Evolutionary conservation across 2,797 vertebrate genomes (phyloP).

Genomic region (Spizella passerina): DNA sequence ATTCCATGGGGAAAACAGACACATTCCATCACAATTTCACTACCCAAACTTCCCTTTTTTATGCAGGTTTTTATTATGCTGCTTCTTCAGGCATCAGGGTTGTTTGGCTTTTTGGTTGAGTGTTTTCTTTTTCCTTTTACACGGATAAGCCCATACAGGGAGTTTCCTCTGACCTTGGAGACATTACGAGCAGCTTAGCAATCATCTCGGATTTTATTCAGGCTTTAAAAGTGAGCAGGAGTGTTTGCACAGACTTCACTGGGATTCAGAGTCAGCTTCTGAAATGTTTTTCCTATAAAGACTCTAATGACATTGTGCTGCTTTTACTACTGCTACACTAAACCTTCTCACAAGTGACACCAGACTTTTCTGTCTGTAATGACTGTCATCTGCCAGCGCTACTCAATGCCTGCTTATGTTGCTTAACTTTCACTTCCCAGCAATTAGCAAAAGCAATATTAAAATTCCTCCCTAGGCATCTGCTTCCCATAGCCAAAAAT

Average conservation of each 20-base stretch:
- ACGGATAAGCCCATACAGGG: not conserved
- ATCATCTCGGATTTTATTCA: not conserved
- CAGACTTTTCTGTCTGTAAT: not conserved
- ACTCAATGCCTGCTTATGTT: not conserved
- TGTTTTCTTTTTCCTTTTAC: not conserved
- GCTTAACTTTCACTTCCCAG: not conserved
- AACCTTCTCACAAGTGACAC: not conserved
- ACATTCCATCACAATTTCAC: not conserved
- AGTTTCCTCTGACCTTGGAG: constrained; percentile 29
- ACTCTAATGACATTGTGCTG: not conserved
- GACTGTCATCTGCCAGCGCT: not conserved
- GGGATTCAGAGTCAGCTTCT: not conserved
- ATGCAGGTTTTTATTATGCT: not conserved
- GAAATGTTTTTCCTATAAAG: constrained; percentile 25
- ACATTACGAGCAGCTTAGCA: not conserved
- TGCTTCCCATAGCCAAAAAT: not conserved
- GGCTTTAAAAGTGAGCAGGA: constrained; percentile 1
- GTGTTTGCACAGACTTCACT: constrained; percentile 17
- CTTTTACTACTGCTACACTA: not conserved
- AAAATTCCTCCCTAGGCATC: not conserved
- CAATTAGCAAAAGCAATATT: not conserved
- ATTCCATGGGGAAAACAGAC: not conserved
- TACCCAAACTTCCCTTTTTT: not conserved
- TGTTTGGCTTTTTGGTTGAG: not conserved
- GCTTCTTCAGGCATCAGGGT: not conserved